A percentile compares a stretch with the other conserved stretches of the same genome.
Evolutionary conservation across 2,888 invertebrate species (phyloP).

Genomic region (Apodemia zela): DNA sequence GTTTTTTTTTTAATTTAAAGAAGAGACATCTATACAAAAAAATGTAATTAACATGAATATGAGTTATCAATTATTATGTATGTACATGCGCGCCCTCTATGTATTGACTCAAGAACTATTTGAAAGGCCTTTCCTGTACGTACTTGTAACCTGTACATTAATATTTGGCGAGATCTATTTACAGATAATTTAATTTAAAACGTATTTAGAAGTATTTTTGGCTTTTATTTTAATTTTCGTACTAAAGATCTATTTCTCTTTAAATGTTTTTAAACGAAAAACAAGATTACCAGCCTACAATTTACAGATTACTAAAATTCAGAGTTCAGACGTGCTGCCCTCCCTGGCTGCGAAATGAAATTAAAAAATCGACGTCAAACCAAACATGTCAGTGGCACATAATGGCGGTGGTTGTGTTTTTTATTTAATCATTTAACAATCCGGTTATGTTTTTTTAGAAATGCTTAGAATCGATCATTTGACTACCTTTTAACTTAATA

Average conservation of each 20-base stretch:
- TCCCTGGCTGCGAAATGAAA: constrained; percentile 33
- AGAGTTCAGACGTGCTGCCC: constrained; percentile 38
- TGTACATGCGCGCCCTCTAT: too few species aligned
- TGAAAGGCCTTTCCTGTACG: too few species aligned
- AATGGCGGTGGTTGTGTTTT: constrained; percentile 73
- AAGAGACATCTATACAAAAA: too few species aligned
- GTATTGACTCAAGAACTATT: too few species aligned
- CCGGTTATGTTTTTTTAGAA: constrained; percentile 45
- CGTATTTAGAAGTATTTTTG: neutral
- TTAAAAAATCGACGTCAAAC: constrained; percentile 68
- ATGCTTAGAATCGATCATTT: constrained; percentile 36
- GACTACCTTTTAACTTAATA: constrained; percentile 22
- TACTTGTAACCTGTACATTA: too few species aligned
- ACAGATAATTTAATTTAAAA: too few species aligned
- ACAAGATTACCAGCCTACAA: neutral
- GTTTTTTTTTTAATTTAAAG: too few species aligned
- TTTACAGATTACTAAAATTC: neutral
- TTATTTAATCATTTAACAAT: constrained; percentile 43
- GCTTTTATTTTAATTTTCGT: too few species aligned
- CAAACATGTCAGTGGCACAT: constrained; percentile 45
- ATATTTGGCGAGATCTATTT: too few species aligned
- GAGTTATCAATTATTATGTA: too few species aligned
- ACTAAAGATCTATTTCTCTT: neutral
- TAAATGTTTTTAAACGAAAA: neutral
- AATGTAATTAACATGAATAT: too few species aligned